phyloP scores from a whole-genome alignment of 2,113 vertebrate species.

The Aviceda subcristata region DNA sequence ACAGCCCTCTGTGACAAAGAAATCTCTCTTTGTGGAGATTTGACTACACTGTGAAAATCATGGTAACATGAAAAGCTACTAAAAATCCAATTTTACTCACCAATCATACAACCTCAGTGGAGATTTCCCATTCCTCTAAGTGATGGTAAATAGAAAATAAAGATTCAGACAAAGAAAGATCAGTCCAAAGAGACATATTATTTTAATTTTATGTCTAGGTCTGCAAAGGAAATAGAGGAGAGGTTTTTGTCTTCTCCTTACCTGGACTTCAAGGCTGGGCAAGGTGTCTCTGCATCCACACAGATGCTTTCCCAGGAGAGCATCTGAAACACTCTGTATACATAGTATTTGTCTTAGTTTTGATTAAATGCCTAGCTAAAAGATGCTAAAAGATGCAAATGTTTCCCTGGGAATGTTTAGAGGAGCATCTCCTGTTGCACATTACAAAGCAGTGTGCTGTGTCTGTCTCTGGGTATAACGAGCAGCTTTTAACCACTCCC shows the following conservation, averaged over 20 bases:
- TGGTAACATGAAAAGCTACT: neutral
- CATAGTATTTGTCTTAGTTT: neutral
- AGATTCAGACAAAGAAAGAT: neutral
- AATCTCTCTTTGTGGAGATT: neutral
- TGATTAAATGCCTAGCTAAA: neutral
- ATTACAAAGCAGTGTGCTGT: neutral
- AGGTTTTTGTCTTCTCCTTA: neutral
- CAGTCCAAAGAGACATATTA: neutral
- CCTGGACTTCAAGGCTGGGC: neutral
- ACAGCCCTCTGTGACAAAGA: neutral
- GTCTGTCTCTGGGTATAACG: neutral
- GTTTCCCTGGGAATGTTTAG: neutral
- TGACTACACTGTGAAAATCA: neutral
- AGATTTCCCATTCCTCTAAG: neutral
- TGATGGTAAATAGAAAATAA: neutral
- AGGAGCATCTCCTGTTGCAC: neutral
- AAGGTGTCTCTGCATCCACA: neutral
- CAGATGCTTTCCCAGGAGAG: neutral
- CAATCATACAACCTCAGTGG: neutral
- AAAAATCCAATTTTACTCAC: neutral
- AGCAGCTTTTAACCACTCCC: constrained; percentile 39
- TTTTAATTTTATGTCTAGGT: neutral
- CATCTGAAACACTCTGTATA: neutral
- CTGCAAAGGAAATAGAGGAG: neutral
- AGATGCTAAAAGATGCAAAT: neutral